Base-by-base conservation (phyloP, 2,888 invertebrate genomes). In the Drosophila anomelani region DNA sequence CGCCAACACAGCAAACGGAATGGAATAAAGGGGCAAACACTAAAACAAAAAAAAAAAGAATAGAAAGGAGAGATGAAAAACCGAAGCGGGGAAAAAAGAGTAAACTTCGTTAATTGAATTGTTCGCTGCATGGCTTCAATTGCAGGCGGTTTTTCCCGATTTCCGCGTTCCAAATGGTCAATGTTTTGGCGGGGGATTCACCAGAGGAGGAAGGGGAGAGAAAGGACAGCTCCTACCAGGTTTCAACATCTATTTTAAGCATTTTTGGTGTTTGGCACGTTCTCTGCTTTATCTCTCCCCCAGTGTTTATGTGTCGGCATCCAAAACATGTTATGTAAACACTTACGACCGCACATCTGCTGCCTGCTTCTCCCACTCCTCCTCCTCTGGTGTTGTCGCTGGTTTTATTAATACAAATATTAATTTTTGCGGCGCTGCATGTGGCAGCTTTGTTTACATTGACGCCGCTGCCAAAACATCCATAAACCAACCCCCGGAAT, bases 351-450 rank as follows among this genome's bases (percentile, higher is more conserved):
- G 71, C 89, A 87, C 88, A 84, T 87, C 87, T 86, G 84, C 83
- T 63, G 80, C 64, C 32, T 26, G 26, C 26, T 26, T 1, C 26
- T 32, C 47, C 44, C 12, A 36, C 13, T n/a, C 58, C 26, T 32
- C 47, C 44, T 15, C 41, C 13, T n/a, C 58, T 47, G 12, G 3
- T 10, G 23, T 43, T 70, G 32, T 32, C 59, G 53, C 41, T 29
- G 82, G 80, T 85, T 84, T 84, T 84, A 89, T 84, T 84, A 89
- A 84, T 89, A 89, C 89, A 84, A 89, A 84, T 84, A 84, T 84
- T 84, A 89, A 84, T 84, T 84, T 89, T 89, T 84, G 89, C 71
- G 85, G 88, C 85, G 63, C 88, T 89, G 80, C 85, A 84, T 84
- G 89, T 81, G 89, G 89, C 89, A 75, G 78, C 44, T 62, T 73